Base-by-base conservation (phyloP, 92 coral and sea anemone species). In the Porites evermanni region DNA sequence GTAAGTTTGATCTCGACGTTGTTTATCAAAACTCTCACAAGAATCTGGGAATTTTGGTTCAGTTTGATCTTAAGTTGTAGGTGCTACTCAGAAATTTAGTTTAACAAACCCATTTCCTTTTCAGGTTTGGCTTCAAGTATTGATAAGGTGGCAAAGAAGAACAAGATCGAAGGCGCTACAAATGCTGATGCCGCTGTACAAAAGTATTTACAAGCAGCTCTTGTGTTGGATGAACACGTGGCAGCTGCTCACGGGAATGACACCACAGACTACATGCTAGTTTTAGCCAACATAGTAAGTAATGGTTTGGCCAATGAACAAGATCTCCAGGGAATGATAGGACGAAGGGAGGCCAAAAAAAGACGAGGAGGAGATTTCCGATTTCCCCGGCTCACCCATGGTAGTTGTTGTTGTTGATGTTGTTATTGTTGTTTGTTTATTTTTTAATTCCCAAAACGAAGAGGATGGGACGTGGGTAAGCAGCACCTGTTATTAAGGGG, bases 251-350 rank as follows among this genome's bases (percentile, higher is more conserved):
- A 89, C 84, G 92, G 89, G 12, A 72, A 75, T 13, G 13, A 19
- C 6, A 89, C 92, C 0, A 73, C 92, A 21, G 82, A 78, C 64
- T 89, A 77, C 58, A 19, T 89, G 21, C 68, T 84, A 70, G 61
- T 72, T 21, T 53, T 89, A 9, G 89, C 82, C 5, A 89, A 89
- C 68, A 84, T 89, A 12, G 92, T 84, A 32, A 89, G 91, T 86
- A 68, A 38, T 38, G 47, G 47, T 38, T 4, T 38, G 47, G 47
- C 47, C 47, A 38, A 4, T 38, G 47, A 38, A 38, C 47, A 38
- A 38, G 47, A 38, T 38, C 47, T 38, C 47, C 47, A 38, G 47
- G 47, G 47, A 38, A 38, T 29, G 32, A 29, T 38, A 38, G 47
- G 47, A 38, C 0, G 47, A 0, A 38, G 47, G 0, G 47, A 38